phyloP scores from a whole-genome alignment of 1,140 invertebrate species.

The Berghia stephanieae region DNA sequence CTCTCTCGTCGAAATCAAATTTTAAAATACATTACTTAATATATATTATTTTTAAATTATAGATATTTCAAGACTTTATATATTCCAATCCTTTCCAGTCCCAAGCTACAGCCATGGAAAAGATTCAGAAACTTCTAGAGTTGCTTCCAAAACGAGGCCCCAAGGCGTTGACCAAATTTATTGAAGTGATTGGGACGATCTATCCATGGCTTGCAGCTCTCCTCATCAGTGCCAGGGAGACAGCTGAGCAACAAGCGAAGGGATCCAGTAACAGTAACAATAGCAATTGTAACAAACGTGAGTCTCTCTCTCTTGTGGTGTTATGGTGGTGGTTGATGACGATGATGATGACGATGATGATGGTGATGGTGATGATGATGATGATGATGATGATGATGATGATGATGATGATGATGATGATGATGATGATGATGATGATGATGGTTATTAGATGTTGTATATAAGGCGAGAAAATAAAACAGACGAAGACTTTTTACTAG shows the following conservation, averaged over 20 bases:
- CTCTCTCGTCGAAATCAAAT: neutral
- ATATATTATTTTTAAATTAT: neutral
- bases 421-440: too few relatives aligned
- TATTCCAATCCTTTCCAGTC: conserved; percentile 14
- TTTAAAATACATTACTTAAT: conserved; percentile 4
- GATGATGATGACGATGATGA: neutral
- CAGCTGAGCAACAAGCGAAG: neutral
- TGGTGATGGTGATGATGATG: neutral
- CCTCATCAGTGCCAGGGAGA: conserved; percentile 28
- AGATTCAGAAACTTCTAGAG: conserved; percentile 42
- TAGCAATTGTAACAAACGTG: neutral
- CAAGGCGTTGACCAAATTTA: conserved; percentile 44
- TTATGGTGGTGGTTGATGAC: neutral
- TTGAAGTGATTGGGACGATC: conserved; percentile 41
- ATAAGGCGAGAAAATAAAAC: too few relatives aligned
- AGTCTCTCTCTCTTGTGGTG: neutral
- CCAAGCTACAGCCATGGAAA: conserved; percentile 12
- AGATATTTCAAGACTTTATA: neutral
- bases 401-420: too few relatives aligned
- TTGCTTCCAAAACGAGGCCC: conserved; percentile 51
- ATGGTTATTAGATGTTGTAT: too few relatives aligned
- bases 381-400: neutral
- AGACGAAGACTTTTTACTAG: too few relatives aligned
- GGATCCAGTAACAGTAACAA: neutral
- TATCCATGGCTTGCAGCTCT: conserved; percentile 49